Percentiles rank a stretch among this genome's conserved stretches.
phyloP scores from a whole-genome alignment of 2,888 invertebrate species.

The Volucella bombylans region DNA sequence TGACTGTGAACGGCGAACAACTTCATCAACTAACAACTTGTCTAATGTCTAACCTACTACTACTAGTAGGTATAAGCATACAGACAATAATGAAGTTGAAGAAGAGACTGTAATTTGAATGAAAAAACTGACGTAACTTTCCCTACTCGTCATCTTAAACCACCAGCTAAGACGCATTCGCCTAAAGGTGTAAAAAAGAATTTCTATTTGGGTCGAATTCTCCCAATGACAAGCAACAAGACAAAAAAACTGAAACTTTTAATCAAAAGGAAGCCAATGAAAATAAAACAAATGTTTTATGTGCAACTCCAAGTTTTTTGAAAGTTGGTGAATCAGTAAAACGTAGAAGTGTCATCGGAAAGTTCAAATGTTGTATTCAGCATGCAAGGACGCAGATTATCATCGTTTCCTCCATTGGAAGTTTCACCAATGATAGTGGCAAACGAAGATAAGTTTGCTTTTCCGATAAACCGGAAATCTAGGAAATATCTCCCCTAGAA shows the following conservation, averaged over 20 bases:
- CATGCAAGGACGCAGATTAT: slow-evolving; percentile 50
- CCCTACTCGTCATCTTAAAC: not conserved
- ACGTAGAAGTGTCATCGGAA: slow-evolving; percentile 33
- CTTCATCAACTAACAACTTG: no score
- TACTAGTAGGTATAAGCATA: no score
- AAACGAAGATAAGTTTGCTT: no score
- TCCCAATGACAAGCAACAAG: no score
- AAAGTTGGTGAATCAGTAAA: slow-evolving; percentile 42
- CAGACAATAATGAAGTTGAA: not conserved
- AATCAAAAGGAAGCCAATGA: no score
- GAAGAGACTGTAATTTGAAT: slow-evolving; percentile 26
- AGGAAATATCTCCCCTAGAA: slow-evolving; percentile 23
- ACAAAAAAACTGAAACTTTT: no score
- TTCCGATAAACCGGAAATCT: no score
- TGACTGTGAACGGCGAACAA: no score
- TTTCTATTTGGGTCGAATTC: not conserved
- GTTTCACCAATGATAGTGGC: not conserved
- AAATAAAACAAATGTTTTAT: slow-evolving; percentile 19
- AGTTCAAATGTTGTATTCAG: slow-evolving; percentile 61
- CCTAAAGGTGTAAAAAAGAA: slow-evolving; percentile 1
- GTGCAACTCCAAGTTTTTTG: slow-evolving; percentile 40
- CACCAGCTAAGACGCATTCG: slow-evolving; percentile 34
- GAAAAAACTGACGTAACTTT: slow-evolving; percentile 32
- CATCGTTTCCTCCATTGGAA: slow-evolving; percentile 49
- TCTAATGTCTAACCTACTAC: no score